phyloP scores from a whole-genome alignment of 2,113 vertebrate genomes.

The Cervus canadensis region DNA sequence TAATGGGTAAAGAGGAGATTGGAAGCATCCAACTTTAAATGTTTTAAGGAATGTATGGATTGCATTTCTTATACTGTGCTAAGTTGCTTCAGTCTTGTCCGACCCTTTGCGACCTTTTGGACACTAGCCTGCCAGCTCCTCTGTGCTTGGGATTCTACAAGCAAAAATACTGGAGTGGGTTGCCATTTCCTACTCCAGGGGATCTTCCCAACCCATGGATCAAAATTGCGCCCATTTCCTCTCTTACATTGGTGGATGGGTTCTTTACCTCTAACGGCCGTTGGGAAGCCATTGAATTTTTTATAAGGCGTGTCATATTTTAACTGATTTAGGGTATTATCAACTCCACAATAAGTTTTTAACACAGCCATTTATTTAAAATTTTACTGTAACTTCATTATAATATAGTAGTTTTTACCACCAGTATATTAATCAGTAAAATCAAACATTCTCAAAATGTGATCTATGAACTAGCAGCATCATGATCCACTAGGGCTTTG shows the following conservation, averaged over 20 bases:
- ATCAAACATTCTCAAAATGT: background rate
- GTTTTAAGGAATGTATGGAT: background rate
- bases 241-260: fast-evolving
- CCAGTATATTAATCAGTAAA: background rate
- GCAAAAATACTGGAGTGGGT: too few relatives aligned
- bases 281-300: background rate
- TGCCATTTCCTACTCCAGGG: too few relatives aligned
- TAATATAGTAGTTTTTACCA: background rate
- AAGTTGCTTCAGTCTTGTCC: too few relatives aligned
- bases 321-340: background rate
- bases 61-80: background rate
- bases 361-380: background rate
- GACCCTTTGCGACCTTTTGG: too few relatives aligned
- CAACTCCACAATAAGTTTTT: background rate
- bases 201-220: too few relatives aligned
- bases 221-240: too few relatives aligned
- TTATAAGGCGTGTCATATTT: background rate
- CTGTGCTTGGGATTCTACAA: too few relatives aligned
- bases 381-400: background rate
- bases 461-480: background rate
- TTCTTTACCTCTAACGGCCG: too few relatives aligned
- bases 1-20: background rate
- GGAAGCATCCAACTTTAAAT: background rate
- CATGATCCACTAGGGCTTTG: background rate
- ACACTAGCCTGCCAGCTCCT: too few relatives aligned